phyloP scores from a whole-genome alignment of 1,140 invertebrate species.

The Zaprionus ghesquierei region DNA sequence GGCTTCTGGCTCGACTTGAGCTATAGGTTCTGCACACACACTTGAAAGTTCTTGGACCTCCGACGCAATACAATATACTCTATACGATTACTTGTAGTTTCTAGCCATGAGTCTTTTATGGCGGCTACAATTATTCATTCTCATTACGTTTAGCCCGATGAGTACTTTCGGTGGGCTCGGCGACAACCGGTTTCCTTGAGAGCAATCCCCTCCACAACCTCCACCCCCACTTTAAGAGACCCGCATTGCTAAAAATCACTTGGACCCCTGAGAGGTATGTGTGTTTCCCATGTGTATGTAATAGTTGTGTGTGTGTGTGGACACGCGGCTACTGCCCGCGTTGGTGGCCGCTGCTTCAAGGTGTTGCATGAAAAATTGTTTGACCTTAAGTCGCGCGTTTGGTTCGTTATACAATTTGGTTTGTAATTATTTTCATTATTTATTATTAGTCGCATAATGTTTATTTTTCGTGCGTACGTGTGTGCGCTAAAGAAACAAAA shows the following conservation, averaged over 20 bases:
- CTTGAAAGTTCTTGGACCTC: constrained; percentile 22
- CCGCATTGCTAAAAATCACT: constrained; percentile 35
- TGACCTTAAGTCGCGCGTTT: constrained; percentile 57
- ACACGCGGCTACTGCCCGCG: constrained; percentile 3
- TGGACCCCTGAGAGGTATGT: constrained; percentile 4
- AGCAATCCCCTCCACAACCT: not conserved
- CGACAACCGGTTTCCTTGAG: constrained; percentile 44
- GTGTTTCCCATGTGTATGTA: constrained; percentile 6
- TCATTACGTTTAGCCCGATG: constrained; percentile 28
- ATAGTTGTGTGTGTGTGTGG: not conserved
- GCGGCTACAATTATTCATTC: constrained; percentile 39
- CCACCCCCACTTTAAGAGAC: not conserved
- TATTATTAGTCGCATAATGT: constrained; percentile 47
- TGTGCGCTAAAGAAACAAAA: constrained; percentile 21
- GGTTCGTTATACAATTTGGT: constrained; percentile 51
- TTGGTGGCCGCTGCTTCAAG: constrained; percentile 50
- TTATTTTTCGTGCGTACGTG: constrained; percentile 1
- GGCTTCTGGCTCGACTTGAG: constrained; percentile 19
- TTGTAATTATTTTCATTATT: constrained; percentile 65
- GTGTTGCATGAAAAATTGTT: constrained; percentile 68
- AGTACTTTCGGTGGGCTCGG: constrained; percentile 19
- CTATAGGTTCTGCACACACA: constrained; percentile 5
- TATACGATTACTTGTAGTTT: not conserved
- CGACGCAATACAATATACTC: not conserved
- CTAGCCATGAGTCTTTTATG: constrained; percentile 1